Conservation (phyloP, 1,140 invertebrate species). For the Pollicipes pollicipes region DNA sequence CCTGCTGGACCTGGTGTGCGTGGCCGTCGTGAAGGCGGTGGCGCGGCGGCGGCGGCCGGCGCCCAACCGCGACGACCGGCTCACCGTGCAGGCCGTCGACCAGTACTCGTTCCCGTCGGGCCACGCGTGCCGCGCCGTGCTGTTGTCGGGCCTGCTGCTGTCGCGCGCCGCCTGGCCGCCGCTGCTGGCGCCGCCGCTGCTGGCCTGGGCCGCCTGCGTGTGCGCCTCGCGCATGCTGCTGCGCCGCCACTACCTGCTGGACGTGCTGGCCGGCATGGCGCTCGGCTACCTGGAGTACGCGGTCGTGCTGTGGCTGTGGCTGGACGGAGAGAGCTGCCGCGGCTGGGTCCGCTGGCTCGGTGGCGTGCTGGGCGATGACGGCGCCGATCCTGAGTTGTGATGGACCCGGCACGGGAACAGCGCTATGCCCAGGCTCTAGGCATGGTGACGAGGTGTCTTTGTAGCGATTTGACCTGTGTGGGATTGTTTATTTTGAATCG, state of each 20-base stretch:
- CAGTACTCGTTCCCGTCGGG: slow-evolving; percentile 93
- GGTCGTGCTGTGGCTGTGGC: slow-evolving; percentile 45
- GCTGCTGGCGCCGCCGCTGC: slow-evolving; percentile 29
- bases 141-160: slow-evolving; percentile 45
- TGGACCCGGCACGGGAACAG: too few relatives aligned
- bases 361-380: neutral
- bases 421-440: too few relatives aligned
- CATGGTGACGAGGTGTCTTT: too few relatives aligned
- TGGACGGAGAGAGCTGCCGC: neutral
- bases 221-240: slow-evolving; percentile 59
- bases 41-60: slow-evolving; percentile 54
- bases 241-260: slow-evolving; percentile 67
- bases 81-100: slow-evolving; percentile 47
- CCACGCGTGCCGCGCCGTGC: slow-evolving; percentile 68
- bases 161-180: slow-evolving; percentile 13
- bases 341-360: neutral
- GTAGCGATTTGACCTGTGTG: too few relatives aligned
- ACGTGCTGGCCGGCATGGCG: slow-evolving; percentile 54
- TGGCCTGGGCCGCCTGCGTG: slow-evolving; percentile 55
- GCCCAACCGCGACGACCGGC: slow-evolving; percentile 42
- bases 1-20: slow-evolving; percentile 62
- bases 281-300: slow-evolving; percentile 57
- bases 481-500: too few relatives aligned
- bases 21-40: slow-evolving; percentile 62
- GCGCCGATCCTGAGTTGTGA: too few relatives aligned